phyloP scores from a whole-genome alignment of 2,888 invertebrate genomes.

The Macropis europaea region DNA sequence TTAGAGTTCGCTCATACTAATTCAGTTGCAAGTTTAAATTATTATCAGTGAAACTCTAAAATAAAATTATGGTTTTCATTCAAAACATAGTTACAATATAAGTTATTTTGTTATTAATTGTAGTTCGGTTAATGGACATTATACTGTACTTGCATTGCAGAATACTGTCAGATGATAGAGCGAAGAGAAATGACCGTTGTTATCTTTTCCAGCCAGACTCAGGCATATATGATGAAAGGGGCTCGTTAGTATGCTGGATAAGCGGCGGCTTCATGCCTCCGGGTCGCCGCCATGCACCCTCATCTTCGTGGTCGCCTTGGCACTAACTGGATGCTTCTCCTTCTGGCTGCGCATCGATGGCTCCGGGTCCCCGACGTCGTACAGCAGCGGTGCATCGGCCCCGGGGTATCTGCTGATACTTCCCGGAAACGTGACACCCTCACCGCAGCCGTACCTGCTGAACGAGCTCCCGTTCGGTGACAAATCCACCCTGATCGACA shows the following conservation, averaged over 20 bases:
- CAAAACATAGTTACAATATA: too few relatives aligned
- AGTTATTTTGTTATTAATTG: too few relatives aligned
- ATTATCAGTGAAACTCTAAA: too few relatives aligned
- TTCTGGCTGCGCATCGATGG: conserved; percentile 71
- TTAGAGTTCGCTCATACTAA: too few relatives aligned
- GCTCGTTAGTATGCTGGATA: conserved; percentile 72
- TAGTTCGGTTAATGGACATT: too few relatives aligned
- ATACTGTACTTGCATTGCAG: too few relatives aligned
- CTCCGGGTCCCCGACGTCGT: conserved; percentile 53
- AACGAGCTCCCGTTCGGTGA: conserved; percentile 73
- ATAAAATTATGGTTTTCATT: too few relatives aligned
- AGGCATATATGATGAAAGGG: conserved; percentile 61
- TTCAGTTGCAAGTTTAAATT: too few relatives aligned
- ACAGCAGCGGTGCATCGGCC: conserved; percentile 50
- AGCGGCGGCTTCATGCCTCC: conserved; percentile 72
- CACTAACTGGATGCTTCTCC: conserved; percentile 71
- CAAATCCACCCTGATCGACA: conserved; percentile 74
- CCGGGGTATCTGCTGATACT: conserved; percentile 65
- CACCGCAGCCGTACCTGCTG: conserved; percentile 62
- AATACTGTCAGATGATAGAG: background rate
- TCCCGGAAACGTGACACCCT: conserved; percentile 63
- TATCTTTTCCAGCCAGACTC: conserved; percentile 40
- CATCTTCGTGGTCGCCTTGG: conserved; percentile 67
- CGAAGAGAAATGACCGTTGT: background rate
- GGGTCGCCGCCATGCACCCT: conserved; percentile 72